Evolutionary conservation across 2,888 invertebrate genomes (phyloP), one percentile per base, ranked within the genome.

Genomic region (Agrotis ipsilon): DNA sequence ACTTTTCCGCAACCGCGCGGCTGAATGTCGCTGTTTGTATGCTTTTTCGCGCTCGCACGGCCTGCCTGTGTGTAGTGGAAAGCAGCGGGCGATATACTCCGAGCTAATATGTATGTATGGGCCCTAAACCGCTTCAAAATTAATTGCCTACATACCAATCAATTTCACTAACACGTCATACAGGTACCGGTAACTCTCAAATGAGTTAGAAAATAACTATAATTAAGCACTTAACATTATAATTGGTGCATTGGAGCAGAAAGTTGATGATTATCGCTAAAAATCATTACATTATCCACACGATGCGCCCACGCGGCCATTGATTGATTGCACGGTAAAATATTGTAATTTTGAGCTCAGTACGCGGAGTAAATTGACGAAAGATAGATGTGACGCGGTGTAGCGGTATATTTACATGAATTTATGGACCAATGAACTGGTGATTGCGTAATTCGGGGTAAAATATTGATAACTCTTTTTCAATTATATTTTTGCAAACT

Each of bases 321-420:
- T 84, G 86, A 84, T 84, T 69, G 84, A 85, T 84, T 61, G 75
- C 64, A 58, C 54, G 43, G 32, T 43, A 73, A 75, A 82, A 75
- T 69, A 71, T 79, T 70, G 68, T 72, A 82, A 75, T 82, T 82
- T 75, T 59, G 57, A 54, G 46, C 39, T 49, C 52, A 55, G 59
- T 73, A 46, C 43, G 48, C 1, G 3, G 7, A 49, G 51, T 21
- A 54, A 61, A 60, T 75, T 61, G 71, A 65, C 59, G 49, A 52
- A n/a, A 82, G 43, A 68, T 61, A 79, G 66, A 81, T 68, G 67
- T 63, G 52, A 48, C 24, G 24, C 24, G 6, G 14, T 14, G 14
- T 51, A 14, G 9, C 39, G 19, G 45, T 59, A 39, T 43, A 78
- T 63, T 54, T 64, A 77, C 39, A 27, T 68, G n/a, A 27, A 75